Conservation (phyloP, 1,140 invertebrate genomes). For the Caenorhabditis inopinata region DNA sequence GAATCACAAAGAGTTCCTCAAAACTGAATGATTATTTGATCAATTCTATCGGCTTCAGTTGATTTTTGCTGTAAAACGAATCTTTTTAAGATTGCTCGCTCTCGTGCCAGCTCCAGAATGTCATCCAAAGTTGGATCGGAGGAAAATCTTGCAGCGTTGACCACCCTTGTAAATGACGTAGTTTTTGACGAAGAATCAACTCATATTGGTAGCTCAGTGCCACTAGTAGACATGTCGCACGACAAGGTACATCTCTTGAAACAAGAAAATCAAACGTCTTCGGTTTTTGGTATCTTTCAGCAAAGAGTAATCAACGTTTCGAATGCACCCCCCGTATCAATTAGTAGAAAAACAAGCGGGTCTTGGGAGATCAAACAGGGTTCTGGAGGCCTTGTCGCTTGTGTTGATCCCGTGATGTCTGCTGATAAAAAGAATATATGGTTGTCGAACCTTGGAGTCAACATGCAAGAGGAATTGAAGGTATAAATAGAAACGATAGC, state of each 20-base stretch:
- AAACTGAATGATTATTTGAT: not conserved
- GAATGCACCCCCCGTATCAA: conserved; percentile 65
- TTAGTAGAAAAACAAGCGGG: conserved; percentile 57
- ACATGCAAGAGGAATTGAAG: conserved; percentile 53
- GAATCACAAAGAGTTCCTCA: not conserved
- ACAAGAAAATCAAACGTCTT: not conserved
- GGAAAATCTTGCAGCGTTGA: conserved; percentile 35
- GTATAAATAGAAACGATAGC: not conserved
- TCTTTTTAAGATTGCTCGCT: conserved; percentile 14
- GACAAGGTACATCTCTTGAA: conserved; percentile 39
- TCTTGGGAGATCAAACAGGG: conserved; percentile 66
- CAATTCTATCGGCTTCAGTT: not conserved
- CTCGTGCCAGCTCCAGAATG: conserved; percentile 46
- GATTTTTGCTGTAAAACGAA: not conserved
- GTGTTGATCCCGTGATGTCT: conserved; percentile 65
- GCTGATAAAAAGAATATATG: conserved; percentile 64
- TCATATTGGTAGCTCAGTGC: too few species aligned
- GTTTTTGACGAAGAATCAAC: conserved; percentile 9
- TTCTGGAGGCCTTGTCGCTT: conserved; percentile 63
- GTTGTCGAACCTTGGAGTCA: conserved; percentile 65
- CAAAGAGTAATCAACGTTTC: conserved; percentile 65
- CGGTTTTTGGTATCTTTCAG: conserved; percentile 31
- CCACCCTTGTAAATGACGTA: conserved; percentile 36
- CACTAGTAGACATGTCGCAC: conserved; percentile 25
- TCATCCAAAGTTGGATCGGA: conserved; percentile 41